phyloP scores from a whole-genome alignment of 2,113 vertebrate genomes.

The Mormoops blainvillei region DNA sequence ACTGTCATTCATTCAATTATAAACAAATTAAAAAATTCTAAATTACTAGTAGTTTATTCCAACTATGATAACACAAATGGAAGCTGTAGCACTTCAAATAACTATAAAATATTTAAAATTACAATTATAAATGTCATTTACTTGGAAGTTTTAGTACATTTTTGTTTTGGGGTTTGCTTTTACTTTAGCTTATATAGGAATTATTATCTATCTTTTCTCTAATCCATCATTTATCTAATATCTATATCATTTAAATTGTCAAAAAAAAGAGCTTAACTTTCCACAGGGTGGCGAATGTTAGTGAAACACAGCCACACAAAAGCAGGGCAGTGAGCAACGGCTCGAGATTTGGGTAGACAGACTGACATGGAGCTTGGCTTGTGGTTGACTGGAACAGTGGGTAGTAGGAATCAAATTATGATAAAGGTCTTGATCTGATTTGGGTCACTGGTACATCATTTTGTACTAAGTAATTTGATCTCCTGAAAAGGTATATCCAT shows the following conservation, averaged over 20 bases:
- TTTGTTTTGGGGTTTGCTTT: neutral
- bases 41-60: conserved; percentile 17
- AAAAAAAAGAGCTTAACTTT: neutral
- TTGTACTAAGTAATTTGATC: neutral
- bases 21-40: conserved; percentile 45
- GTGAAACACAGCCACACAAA: neutral
- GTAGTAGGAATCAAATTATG: neutral
- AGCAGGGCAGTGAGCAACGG: no score
- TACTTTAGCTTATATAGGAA: neutral
- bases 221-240: neutral
- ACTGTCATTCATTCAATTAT: conserved; percentile 32
- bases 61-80: neutral
- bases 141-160: neutral
- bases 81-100: neutral
- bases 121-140: neutral
- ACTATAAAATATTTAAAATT: neutral
- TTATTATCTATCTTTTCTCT: neutral
- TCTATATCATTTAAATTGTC: neutral
- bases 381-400: neutral
- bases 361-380: neutral
- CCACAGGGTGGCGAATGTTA: neutral
- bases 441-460: neutral
- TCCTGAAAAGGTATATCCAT: fast-evolving
- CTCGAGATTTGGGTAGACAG: neutral
- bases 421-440: neutral